Conservation (phyloP, 2,113 vertebrate genomes). For the Ondatra zibethicus region DNA sequence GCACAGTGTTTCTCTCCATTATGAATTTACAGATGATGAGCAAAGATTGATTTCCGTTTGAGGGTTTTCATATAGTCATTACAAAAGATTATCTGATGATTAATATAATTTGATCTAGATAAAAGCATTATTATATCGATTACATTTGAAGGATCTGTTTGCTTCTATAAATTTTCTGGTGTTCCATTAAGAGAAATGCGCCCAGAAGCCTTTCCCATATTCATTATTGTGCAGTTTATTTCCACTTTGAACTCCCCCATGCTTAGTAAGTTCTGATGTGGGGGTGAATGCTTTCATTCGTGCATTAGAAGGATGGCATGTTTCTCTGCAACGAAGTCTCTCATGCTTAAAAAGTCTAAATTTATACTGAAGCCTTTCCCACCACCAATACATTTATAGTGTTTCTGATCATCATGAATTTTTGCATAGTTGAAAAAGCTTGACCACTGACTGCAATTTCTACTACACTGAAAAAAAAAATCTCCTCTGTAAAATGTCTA, state of each 20-base stretch:
- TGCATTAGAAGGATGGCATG: background rate
- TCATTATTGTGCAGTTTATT: constrained; percentile 18
- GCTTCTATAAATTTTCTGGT: constrained; percentile 5
- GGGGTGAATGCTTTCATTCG: background rate
- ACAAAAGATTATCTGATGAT: constrained; percentile 26
- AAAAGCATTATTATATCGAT: constrained; percentile 23
- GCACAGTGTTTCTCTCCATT: background rate
- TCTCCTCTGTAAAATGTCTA: background rate
- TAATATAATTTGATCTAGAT: constrained; percentile 22
- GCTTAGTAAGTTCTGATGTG: background rate
- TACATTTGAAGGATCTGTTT: constrained; percentile 14
- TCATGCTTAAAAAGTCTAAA: background rate
- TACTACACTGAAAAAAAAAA: background rate
- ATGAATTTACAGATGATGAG: constrained; percentile 8
- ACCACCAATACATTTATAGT: background rate
- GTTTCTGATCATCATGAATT: constrained; percentile 15
- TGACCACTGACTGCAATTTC: constrained; percentile 2
- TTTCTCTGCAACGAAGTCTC: background rate
- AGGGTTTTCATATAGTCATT: background rate
- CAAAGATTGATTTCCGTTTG: constrained; percentile 13
- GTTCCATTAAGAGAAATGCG: background rate
- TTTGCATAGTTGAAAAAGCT: background rate
- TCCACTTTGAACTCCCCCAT: background rate
- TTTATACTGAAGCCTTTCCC: constrained; percentile 23
- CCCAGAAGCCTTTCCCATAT: constrained; percentile 26